Evolutionary conservation across 2,888 invertebrate genomes (phyloP).

Genomic region (Allophyes oxyacanthae): DNA sequence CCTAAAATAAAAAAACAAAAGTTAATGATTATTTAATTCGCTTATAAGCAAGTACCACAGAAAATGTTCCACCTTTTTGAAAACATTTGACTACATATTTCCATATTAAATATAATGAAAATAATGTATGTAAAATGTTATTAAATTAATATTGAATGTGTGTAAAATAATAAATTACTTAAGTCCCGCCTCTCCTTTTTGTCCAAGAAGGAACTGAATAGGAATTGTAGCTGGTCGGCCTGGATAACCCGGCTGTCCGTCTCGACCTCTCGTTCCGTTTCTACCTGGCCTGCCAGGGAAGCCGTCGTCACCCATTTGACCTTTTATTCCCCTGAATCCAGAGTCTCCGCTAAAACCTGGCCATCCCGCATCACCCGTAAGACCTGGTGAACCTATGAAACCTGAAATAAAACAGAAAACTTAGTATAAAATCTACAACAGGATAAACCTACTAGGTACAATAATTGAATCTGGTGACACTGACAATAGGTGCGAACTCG

Average conservation of each 20-base stretch:
- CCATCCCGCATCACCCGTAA: slow-evolving; percentile 78
- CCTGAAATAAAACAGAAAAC: slow-evolving; percentile 64
- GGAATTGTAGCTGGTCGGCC: slow-evolving; percentile 82
- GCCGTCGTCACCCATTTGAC: slow-evolving; percentile 82
- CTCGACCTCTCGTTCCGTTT: slow-evolving; percentile 84
- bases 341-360: slow-evolving; percentile 67
- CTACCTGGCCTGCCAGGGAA: slow-evolving; percentile 82
- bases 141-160: not conserved
- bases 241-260: slow-evolving; percentile 86
- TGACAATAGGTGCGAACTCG: too few relatives aligned
- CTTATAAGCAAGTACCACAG: too few relatives aligned
- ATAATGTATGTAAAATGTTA: too few relatives aligned
- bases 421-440: not conserved
- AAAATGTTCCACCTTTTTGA: too few relatives aligned
- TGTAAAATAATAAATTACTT: slow-evolving; percentile 61
- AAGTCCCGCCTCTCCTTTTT: slow-evolving; percentile 83
- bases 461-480: too few relatives aligned
- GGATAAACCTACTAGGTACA: too few relatives aligned
- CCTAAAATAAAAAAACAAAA: slow-evolving; percentile 66
- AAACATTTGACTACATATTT: too few relatives aligned
- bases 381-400: slow-evolving; percentile 81
- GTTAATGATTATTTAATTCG: too few relatives aligned
- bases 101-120: too few relatives aligned
- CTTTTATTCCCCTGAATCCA: slow-evolving; percentile 77
- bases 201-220: slow-evolving; percentile 77